Percentiles rank a stretch among this genome's conserved stretches.
phyloP scores from a whole-genome alignment of 2,888 invertebrate species.

The Dermolepida albohirtum region DNA sequence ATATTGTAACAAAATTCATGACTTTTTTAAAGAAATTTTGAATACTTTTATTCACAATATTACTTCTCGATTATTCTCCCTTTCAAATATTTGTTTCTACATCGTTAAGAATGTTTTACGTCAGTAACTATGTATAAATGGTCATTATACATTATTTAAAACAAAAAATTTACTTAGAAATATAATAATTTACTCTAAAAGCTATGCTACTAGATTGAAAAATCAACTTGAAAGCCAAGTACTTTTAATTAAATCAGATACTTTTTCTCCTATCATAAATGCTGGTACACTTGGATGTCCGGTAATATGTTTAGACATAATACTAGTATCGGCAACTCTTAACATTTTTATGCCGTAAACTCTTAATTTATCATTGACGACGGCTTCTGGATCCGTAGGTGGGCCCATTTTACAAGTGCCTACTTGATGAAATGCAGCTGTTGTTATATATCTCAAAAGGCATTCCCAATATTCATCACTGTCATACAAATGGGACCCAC shows the following conservation, averaged over 20 bases:
- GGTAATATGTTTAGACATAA: constrained; percentile 73
- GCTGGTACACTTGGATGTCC: constrained; percentile 78
- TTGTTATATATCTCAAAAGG: constrained; percentile 63
- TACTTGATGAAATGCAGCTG: constrained; percentile 54
- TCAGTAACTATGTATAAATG: too few species aligned
- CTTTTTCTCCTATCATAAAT: constrained; percentile 79
- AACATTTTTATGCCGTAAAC: constrained; percentile 72
- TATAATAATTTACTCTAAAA: too few species aligned
- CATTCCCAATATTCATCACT: constrained; percentile 80
- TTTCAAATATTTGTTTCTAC: too few species aligned
- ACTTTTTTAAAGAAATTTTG: too few species aligned
- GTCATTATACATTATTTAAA: too few species aligned
- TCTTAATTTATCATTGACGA: constrained; percentile 73
- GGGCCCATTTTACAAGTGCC: constrained; percentile 82
- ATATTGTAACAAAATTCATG: too few species aligned
- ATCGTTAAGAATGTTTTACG: too few species aligned
- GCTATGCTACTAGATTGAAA: too few species aligned
- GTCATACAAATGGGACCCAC: constrained; percentile 66
- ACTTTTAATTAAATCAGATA: constrained; percentile 64
- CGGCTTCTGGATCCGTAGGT: constrained; percentile 69
- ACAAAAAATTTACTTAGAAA: too few species aligned
- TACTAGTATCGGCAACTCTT: constrained; percentile 76
- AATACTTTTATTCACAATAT: too few species aligned
- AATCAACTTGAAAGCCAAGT: too few species aligned
- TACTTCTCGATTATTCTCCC: too few species aligned